A percentile compares a stretch with the other conserved stretches of the same genome.
phyloP scores from a whole-genome alignment of 2,888 invertebrate species.

The Dysmachus trigonus region DNA sequence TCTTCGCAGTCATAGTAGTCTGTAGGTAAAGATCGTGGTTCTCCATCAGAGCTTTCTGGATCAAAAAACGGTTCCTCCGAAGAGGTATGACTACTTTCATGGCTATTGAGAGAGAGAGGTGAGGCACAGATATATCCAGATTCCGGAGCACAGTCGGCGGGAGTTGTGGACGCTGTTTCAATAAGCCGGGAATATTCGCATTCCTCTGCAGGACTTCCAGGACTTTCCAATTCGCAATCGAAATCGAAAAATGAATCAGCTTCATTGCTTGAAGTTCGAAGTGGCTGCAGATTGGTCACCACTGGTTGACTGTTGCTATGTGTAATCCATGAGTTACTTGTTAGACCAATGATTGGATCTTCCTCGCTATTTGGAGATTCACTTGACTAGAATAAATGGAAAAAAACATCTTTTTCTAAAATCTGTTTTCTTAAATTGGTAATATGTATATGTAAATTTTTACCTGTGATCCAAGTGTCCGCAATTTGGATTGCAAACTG shows the following conservation, averaged over 20 bases:
- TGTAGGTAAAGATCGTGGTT: constrained; percentile 49
- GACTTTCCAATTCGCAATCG: constrained; percentile 73
- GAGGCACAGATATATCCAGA: constrained; percentile 67
- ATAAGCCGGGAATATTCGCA: constrained; percentile 67
- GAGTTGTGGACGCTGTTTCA: constrained; percentile 67
- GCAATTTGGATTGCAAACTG: constrained; percentile 77
- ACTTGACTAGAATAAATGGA: constrained; percentile 55
- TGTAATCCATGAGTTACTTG: constrained; percentile 62
- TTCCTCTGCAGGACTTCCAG: constrained; percentile 76
- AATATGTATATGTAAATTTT: neutral
- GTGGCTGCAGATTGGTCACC: constrained; percentile 66
- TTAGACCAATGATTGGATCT: constrained; percentile 59
- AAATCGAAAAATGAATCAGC: constrained; percentile 73
- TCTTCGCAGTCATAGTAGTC: constrained; percentile 52
- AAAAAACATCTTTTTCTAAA: constrained; percentile 14
- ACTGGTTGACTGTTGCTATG: constrained; percentile 58
- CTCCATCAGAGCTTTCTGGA: constrained; percentile 59
- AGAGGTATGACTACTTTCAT: constrained; percentile 65
- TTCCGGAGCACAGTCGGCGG: constrained; percentile 65
- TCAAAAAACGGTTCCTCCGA: constrained; percentile 67
- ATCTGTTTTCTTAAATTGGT: neutral
- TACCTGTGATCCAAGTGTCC: constrained; percentile 69
- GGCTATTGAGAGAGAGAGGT: constrained; percentile 53
- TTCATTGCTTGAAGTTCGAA: constrained; percentile 61
- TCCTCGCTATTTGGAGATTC: constrained; percentile 58